A percentile compares a stretch with the other conserved stretches of the same genome.
Evolutionary conservation across 2,113 vertebrate genomes (phyloP).

Genomic region (Melanerpes formicivorus): DNA sequence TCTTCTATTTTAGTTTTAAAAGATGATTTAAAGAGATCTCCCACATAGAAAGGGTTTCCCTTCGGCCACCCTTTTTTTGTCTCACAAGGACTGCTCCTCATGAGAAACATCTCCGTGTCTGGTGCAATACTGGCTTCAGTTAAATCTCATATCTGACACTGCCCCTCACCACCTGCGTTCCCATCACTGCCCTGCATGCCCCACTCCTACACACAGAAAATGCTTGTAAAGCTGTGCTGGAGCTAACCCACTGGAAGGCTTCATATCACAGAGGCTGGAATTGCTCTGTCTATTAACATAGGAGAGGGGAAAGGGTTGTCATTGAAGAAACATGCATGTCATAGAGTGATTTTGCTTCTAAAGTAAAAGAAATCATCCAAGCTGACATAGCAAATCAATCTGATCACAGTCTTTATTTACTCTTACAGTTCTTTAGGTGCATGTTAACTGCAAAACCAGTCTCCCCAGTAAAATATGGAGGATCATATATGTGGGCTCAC

Average conservation of each 20-base stretch:
- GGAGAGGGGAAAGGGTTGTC: neutral
- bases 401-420: neutral
- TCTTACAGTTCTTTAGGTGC: neutral
- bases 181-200: neutral
- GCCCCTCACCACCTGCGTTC: accelerated
- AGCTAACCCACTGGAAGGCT: neutral
- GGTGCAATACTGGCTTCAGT: neutral
- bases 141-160: neutral
- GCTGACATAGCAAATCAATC: neutral
- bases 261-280: neutral
- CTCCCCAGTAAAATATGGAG: neutral
- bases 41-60: neutral
- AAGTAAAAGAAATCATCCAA: neutral
- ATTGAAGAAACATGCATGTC: accelerated
- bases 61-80: neutral
- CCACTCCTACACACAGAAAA: neutral
- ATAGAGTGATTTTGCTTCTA: neutral
- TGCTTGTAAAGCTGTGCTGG: neutral
- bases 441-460: neutral
- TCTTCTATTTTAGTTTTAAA: neutral
- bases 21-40: neutral
- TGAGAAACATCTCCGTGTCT: accelerated
- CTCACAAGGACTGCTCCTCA: neutral
- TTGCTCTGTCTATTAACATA: neutral
- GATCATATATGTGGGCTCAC: neutral